These are phyloP conservation scores for Macrocentrus cingulum DNA, from an alignment of 1,140 invertebrate species.

Conservation along the genomic window DNA sequence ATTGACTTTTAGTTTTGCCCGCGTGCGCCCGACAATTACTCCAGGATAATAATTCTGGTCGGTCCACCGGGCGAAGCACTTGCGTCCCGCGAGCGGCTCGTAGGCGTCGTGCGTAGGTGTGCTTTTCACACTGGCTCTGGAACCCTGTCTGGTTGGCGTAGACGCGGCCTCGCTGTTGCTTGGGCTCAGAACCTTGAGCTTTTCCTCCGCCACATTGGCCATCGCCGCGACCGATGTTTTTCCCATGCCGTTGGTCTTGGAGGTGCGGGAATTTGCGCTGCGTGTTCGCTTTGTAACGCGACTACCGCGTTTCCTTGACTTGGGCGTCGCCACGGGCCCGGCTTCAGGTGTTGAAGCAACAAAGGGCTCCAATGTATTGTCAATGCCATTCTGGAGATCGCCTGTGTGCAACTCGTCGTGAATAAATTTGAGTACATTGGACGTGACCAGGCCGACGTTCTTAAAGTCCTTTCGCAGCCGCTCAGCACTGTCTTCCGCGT, in stretches of 20 bases:
- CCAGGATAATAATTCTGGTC: conserved; percentile 67
- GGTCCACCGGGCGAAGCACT: conserved; percentile 66
- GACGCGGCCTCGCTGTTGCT: too few relatives aligned
- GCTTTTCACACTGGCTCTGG: conserved; percentile 15
- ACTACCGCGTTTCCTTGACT: conserved; percentile 33
- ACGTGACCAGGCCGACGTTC: conserved; percentile 39
- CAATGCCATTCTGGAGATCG: conserved; percentile 31
- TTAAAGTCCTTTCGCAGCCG: conserved; percentile 45
- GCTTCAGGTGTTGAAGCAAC: conserved; percentile 44
- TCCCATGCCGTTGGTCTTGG: conserved; percentile 28
- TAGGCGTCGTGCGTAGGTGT: conserved; percentile 16
- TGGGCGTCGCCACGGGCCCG: conserved; percentile 5
- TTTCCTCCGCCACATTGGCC: neutral
- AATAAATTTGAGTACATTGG: conserved; percentile 34
- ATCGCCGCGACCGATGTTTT: conserved; percentile 20
- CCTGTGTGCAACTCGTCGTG: conserved; percentile 36
- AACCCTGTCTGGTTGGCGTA: conserved; percentile 21
- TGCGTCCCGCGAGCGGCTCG: conserved; percentile 51
- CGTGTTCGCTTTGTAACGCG: conserved; percentile 23
- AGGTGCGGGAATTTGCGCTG: conserved; percentile 26
- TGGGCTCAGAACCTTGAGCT: neutral
- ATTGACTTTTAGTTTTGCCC: conserved; percentile 63
- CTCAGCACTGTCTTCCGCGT: conserved; percentile 34
- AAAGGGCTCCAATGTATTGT: conserved; percentile 31
- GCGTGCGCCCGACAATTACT: conserved; percentile 57